phyloP scores from a whole-genome alignment of 2,113 vertebrate genomes.

The Aptenodytes patagonicus region DNA sequence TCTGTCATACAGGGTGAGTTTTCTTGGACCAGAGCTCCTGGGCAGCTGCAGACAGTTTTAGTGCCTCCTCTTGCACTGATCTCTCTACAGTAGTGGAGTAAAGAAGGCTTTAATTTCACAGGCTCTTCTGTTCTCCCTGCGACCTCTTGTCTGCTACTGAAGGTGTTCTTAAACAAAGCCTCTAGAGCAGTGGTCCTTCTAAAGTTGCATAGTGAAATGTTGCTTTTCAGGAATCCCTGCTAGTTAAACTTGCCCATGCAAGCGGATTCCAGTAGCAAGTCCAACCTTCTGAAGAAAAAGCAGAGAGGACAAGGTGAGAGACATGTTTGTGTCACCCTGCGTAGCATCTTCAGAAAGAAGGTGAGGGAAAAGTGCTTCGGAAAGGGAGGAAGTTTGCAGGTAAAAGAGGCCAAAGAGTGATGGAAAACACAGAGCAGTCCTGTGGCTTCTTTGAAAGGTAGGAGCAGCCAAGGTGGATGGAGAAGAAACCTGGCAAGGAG shows the following conservation, averaged over 20 bases:
- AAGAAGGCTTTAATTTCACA: neutral
- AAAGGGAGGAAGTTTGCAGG: neutral
- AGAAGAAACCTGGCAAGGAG: neutral
- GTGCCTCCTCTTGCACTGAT: neutral
- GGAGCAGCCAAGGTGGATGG: neutral
- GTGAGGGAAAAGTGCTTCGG: neutral
- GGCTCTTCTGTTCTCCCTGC: neutral
- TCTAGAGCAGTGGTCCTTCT: neutral
- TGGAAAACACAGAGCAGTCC: neutral
- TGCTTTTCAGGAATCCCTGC: slow-evolving; percentile 7
- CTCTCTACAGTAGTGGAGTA: neutral
- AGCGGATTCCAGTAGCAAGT: neutral
- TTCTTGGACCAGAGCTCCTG: neutral
- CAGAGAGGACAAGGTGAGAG: neutral
- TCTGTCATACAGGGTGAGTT: neutral
- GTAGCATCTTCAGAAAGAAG: neutral
- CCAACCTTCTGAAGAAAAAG: neutral
- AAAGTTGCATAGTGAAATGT: neutral
- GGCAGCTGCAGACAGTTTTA: neutral
- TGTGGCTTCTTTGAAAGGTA: neutral
- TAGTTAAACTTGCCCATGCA: neutral
- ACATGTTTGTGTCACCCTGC: rapidly evolving
- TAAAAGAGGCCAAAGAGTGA: neutral
- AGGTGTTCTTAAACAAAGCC: neutral
- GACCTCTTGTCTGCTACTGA: neutral